Base-by-base conservation (phyloP, 2,888 invertebrate species). In the Hymenopus coronatus region DNA sequence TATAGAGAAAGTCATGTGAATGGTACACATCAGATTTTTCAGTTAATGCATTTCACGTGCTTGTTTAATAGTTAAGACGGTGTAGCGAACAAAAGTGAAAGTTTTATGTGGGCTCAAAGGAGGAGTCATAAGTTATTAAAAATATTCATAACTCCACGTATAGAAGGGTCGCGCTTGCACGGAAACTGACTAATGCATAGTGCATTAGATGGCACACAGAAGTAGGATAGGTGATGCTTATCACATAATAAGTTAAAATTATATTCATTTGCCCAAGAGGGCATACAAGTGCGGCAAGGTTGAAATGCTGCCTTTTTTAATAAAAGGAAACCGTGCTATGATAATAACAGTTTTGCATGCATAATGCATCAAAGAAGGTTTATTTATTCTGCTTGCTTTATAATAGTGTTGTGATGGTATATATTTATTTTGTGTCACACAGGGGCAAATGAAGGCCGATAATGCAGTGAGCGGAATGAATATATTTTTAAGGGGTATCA, bases 201-300 rank as follows among this genome's bases (percentile, higher is more conserved):
- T 87, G 87, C 87, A 82, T 87, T 30, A 87, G 87, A 20, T 70
- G 40, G 40, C 54, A 20, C 15, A 15, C 54, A 6, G 15, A 25
- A 3, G 27, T n/a, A 81, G 8, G n/a, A 15, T n/a, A 88, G 28
- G 28, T 40, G 84, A 88, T 88, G 30, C 70, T 88, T 88, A 88
- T 88, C 88, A 40, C 28, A 70, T 88, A 88, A 88, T 88, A 88
- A 88, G n/a, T 28, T 40, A 84, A 88, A 88, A 84, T 88, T 88
- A 88, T 88, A 88, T 88, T 88, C 88, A 88, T 88, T 88, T 84
- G 25, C 84, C 84, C 28, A 84, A 46, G 15, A 33, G 88, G 88
- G 82, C 6, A 88, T 30, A 82, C n/a, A 83, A 88, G 83, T 46
- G 30, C 70, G 30, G 33, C 28, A 25, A 84, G 88, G 84, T 84